Conservation (phyloP, 2,888 invertebrate species). For the Amphimallon solstitiale region DNA sequence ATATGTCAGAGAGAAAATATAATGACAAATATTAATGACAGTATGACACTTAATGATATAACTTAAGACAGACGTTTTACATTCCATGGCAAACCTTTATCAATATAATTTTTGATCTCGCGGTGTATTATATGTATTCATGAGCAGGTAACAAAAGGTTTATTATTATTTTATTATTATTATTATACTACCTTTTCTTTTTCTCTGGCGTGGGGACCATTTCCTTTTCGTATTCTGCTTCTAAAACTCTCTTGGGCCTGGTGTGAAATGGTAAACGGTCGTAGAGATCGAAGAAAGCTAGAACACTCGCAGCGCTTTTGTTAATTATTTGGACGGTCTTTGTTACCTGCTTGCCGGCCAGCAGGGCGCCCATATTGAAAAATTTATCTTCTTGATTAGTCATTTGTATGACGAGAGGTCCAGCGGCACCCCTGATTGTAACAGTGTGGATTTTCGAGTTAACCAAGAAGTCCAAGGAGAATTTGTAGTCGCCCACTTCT, state of each 20-base stretch:
- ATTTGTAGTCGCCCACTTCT: slow-evolving; percentile 65
- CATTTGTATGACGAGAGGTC: slow-evolving; percentile 58
- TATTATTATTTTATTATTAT: no score
- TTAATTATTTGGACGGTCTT: slow-evolving; percentile 70
- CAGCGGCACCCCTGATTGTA: slow-evolving; percentile 68
- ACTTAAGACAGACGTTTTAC: no score
- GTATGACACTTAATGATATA: no score
- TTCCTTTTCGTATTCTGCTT: slow-evolving; percentile 49
- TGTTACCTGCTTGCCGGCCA: slow-evolving; percentile 65
- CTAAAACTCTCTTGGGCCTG: slow-evolving; percentile 45
- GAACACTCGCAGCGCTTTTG: slow-evolving; percentile 67
- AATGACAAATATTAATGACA: no score
- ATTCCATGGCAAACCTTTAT: no score
- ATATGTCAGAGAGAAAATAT: no score
- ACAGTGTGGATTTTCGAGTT: slow-evolving; percentile 68
- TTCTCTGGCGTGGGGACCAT: background rate
- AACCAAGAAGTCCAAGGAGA: slow-evolving; percentile 66
- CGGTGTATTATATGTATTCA: no score
- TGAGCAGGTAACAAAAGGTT: no score
- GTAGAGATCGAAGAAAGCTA: slow-evolving; percentile 66
- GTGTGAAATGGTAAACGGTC: slow-evolving; percentile 62
- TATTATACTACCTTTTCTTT: slow-evolving; percentile 7
- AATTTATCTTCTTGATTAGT: slow-evolving; percentile 59
- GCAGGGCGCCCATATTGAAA: slow-evolving; percentile 59
- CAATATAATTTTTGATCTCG: no score